Conservation (phyloP, 2,797 vertebrate species). For the Limnodromus scolopaceus region DNA sequence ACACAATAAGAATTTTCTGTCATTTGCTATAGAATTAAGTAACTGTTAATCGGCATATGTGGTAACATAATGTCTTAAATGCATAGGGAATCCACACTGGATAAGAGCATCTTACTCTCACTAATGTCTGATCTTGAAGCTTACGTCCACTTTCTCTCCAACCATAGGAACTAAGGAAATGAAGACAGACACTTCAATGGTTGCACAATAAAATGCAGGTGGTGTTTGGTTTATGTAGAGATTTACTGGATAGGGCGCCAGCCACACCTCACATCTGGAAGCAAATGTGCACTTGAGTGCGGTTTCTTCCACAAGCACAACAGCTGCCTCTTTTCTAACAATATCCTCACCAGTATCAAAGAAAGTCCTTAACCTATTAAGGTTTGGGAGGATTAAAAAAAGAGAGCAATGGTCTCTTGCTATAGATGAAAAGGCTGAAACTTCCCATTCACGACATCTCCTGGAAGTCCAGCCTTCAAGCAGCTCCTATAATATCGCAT, state of each 20-base stretch:
- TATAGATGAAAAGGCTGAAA: background rate
- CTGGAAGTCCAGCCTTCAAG: background rate
- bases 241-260: background rate
- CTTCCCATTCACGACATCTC: background rate
- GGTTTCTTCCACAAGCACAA: background rate
- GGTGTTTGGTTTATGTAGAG: background rate
- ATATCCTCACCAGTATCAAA: background rate
- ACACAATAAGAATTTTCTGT: background rate
- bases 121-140: background rate
- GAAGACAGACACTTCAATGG: rapidly evolving
- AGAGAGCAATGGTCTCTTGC: background rate
- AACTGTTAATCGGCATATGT: background rate
- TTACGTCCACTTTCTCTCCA: background rate
- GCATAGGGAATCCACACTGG: background rate
- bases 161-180: background rate
- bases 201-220: rapidly evolving
- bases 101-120: background rate
- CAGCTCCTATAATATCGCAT: background rate
- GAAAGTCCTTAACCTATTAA: background rate
- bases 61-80: background rate
- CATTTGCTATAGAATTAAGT: background rate
- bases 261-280: background rate
- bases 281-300: background rate
- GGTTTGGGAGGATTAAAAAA: background rate
- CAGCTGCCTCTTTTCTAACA: background rate